These are phyloP conservation scores for Myrmecophaga tridactyla DNA, from an alignment of 2,113 vertebrate genomes.

Conservation along the genomic window DNA sequence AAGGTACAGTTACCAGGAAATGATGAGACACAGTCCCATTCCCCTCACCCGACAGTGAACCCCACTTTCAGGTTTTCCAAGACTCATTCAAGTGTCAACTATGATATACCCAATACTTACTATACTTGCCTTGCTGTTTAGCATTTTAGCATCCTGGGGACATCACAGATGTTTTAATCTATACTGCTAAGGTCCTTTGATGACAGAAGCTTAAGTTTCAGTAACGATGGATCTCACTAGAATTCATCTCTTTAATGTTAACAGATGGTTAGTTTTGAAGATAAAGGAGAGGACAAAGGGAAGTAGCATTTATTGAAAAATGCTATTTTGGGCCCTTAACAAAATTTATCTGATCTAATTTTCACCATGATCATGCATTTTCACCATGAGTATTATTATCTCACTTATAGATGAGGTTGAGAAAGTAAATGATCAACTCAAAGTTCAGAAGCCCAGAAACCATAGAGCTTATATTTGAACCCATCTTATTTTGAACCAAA, in stretches of 20 bases:
- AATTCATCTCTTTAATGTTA: neutral
- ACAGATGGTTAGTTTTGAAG: neutral
- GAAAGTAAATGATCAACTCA: constrained; percentile 40
- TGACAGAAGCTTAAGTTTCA: neutral
- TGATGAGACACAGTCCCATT: neutral
- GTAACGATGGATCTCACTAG: neutral
- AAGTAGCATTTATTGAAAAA: neutral
- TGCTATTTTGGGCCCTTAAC: neutral
- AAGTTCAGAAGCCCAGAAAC: constrained; percentile 1
- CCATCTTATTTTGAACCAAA: neutral
- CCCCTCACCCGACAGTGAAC: neutral
- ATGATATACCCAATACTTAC: neutral
- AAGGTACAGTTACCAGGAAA: neutral
- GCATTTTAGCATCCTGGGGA: neutral
- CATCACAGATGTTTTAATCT: neutral
- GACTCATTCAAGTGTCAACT: neutral
- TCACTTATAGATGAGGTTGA: constrained; percentile 11
- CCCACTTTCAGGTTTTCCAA: neutral
- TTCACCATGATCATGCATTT: neutral
- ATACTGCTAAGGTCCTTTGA: neutral
- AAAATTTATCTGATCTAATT: constrained; percentile 48
- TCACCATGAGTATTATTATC: neutral
- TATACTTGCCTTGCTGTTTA: neutral
- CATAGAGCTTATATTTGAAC: neutral
- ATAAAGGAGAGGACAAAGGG: neutral